Base-by-base conservation (phyloP, 2,113 vertebrate genomes). In the Gallinago jamesoni region DNA sequence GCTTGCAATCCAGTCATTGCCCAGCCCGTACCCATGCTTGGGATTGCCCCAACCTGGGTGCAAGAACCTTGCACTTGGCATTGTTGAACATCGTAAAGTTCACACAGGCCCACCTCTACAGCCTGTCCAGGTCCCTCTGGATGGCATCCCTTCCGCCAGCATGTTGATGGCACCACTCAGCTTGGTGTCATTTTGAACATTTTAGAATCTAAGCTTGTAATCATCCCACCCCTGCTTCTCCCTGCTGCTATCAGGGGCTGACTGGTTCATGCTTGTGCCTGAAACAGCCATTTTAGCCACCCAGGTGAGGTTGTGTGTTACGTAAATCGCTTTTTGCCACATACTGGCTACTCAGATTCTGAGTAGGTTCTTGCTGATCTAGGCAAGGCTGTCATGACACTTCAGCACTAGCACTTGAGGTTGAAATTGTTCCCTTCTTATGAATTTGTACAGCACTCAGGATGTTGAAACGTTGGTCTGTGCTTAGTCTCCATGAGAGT, bases 371-470 rank as follows among this genome's bases (percentile, higher is more conserved):
- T 22, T 62, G 8, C 25, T 52, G 60, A 4, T 8, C 14, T 10
- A 17, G 9, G 1, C 22, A 28, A 31, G 9, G 24, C 37, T 82
- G 27, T 21, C 19, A 5, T 1, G 8, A 19, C 30, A 12, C 24
- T 25, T 45, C 1, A 3, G n/a, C 53, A 12, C n/a, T 14, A 8
- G 1, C 22, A 7, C 12, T 53, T 30, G 0, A 6, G 23, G 14
- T 7, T 9, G 31, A 79, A 91, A 69, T 4, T 21, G 11, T 12
- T 33, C 43, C 79, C 57, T 88, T 28, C 33, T 41, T 6, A 45
- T 1, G 10, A 55, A n/a, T 14, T 37, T n/a, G 12, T 35, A 30
- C 33, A 37, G 35, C 25, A 30, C 31, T 30, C 39, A 31, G 45
- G 14, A 22, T 21, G 39, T 39, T 64, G 19, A 37, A 53, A 41